These are phyloP conservation scores for Drosophila kokeensis DNA, from an alignment of 2,888 invertebrate genomes.

Conservation along the genomic window DNA sequence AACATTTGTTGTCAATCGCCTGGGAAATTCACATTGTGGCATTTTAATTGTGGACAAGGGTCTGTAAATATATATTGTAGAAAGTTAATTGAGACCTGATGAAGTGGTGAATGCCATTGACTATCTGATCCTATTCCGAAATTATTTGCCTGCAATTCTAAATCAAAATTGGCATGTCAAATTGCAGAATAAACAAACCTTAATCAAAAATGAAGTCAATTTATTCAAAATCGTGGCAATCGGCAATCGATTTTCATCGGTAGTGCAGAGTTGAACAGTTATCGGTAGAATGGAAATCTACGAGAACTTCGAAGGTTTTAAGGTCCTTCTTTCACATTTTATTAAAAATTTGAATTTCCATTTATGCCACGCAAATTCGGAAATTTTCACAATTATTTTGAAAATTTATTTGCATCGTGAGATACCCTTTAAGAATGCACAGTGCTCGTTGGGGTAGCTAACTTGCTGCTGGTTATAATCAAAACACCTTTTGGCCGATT, in stretches of 20 bases:
- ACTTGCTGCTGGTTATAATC: background rate
- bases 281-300: background rate
- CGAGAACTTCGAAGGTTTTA: background rate
- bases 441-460: background rate
- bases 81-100: background rate
- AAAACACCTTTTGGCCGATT: background rate
- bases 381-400: background rate
- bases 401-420: background rate
- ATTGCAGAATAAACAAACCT: background rate
- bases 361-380: background rate
- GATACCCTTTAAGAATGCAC: background rate
- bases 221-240: background rate
- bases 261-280: background rate
- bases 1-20: slow-evolving; percentile 23
- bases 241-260: background rate
- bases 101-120: background rate
- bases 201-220: fast-evolving
- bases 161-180: background rate
- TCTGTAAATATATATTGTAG: background rate
- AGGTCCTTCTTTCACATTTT: background rate
- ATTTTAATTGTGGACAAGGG: slow-evolving; percentile 30
- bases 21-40: slow-evolving; percentile 48
- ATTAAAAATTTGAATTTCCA: background rate
- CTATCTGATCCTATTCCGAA: background rate
- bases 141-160: background rate